Evolutionary conservation across 2,797 vertebrate species (phyloP).

Genomic region (Setipinna tenuifilis): DNA sequence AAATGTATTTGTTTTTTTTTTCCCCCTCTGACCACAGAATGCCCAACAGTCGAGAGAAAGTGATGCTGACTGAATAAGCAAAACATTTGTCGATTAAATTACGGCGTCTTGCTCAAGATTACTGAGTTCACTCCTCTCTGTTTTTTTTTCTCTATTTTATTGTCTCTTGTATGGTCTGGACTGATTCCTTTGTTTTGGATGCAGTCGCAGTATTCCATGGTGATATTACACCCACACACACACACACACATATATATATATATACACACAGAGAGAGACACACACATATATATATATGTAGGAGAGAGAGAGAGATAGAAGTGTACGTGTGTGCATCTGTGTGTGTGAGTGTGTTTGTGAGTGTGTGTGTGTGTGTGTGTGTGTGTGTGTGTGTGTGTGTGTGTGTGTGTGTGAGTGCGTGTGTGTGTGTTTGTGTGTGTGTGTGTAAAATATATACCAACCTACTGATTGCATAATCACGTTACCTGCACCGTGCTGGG

Average conservation of each 20-base stretch:
- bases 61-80: conserved; percentile 5
- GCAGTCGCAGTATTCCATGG: background rate
- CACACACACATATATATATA: background rate
- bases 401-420: no score
- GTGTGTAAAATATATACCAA: background rate
- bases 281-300: background rate
- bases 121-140: background rate
- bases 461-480: conserved; percentile 20
- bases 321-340: no score
- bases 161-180: background rate
- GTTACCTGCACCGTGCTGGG: conserved; percentile 22
- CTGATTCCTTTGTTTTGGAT: background rate
- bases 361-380: no score
- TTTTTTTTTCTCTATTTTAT: background rate
- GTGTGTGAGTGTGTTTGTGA: no score
- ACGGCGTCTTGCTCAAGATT: background rate
- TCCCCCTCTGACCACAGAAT: background rate
- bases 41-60: conserved; percentile 3
- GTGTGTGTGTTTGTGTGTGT: no score
- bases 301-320: no score
- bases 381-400: no score
- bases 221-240: no score
- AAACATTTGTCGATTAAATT: conserved; percentile 12
- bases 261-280: background rate
- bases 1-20: background rate